Conservation (phyloP, 2,113 vertebrate genomes). For the Apodemus speciosus region DNA sequence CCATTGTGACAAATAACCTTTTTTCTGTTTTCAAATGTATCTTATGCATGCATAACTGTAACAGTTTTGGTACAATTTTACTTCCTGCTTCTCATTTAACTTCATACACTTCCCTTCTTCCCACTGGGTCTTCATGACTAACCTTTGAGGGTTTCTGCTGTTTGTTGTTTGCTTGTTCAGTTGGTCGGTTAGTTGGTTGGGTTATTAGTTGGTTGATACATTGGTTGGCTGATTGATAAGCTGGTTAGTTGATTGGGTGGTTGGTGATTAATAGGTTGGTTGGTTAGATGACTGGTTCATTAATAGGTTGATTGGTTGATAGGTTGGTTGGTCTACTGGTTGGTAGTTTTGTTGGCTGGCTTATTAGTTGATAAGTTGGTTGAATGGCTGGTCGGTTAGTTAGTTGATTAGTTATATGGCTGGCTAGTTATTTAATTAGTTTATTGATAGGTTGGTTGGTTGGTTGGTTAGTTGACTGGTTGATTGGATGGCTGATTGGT, state of each 20-base stretch:
- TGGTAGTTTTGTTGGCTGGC: not conserved
- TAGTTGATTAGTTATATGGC: not conserved
- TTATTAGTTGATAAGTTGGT: not conserved
- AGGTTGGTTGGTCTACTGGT: not conserved
- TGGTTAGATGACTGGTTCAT: not conserved
- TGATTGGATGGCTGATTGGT: not conserved
- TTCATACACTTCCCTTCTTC: not conserved
- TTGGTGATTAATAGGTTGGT: not conserved
- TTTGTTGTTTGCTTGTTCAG: not conserved
- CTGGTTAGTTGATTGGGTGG: not conserved
- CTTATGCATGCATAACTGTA: not conserved
- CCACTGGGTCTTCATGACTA: not conserved
- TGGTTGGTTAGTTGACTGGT: not conserved
- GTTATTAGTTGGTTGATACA: not conserved
- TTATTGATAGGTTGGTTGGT: not conserved
- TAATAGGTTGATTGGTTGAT: not conserved
- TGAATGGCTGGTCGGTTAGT: not conserved
- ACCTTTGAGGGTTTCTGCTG: no score
- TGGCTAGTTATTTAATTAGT: not conserved
- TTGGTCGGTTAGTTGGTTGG: not conserved
- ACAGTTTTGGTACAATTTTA: not conserved
- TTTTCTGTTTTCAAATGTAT: not conserved
- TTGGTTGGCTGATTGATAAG: not conserved
- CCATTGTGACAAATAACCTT: not conserved
- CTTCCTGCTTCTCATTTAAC: not conserved